These are phyloP conservation scores for Coregonus clupeaformis DNA, from an alignment of 2,113 vertebrate species.

Conservation along the genomic window DNA sequence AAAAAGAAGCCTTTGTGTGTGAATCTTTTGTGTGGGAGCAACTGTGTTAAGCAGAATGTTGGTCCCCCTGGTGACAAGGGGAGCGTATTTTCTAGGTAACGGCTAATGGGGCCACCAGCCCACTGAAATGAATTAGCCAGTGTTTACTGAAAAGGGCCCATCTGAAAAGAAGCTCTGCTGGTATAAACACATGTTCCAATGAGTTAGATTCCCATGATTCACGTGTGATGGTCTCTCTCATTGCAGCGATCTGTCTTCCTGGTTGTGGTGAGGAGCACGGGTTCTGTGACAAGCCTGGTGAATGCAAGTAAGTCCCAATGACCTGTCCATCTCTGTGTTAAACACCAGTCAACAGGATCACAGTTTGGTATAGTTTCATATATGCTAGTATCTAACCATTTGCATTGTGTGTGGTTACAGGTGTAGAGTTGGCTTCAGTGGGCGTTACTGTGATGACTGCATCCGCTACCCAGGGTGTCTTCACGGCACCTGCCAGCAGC, in stretches of 20 bases:
- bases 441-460: constrained; percentile 95
- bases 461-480: constrained; percentile 97
- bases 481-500: constrained; percentile 97
- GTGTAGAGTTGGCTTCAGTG: constrained; percentile 96
- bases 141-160: constrained; percentile 50
- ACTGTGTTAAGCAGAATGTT: constrained; percentile 86
- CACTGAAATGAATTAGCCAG: constrained; percentile 58
- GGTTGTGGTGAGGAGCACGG: constrained; percentile 96
- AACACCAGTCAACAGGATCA: neutral
- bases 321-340: neutral
- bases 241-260: constrained; percentile 90
- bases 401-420: constrained; percentile 61
- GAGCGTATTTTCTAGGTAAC: constrained; percentile 58
- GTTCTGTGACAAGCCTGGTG: constrained; percentile 94
- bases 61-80: constrained; percentile 74
- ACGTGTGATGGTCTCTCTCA: constrained; percentile 42
- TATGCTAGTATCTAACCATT: constrained; percentile 14
- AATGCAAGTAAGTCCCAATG: constrained; percentile 92
- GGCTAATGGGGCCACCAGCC: constrained; percentile 55
- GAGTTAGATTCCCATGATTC: constrained; percentile 29
- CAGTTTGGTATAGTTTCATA: neutral
- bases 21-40: constrained; percentile 86
- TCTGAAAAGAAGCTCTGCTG: constrained; percentile 36
- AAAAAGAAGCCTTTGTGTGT: constrained; percentile 87
- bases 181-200: constrained; percentile 28